Base-by-base conservation (phyloP, 2,888 invertebrate genomes). In the Thumatha senex region DNA sequence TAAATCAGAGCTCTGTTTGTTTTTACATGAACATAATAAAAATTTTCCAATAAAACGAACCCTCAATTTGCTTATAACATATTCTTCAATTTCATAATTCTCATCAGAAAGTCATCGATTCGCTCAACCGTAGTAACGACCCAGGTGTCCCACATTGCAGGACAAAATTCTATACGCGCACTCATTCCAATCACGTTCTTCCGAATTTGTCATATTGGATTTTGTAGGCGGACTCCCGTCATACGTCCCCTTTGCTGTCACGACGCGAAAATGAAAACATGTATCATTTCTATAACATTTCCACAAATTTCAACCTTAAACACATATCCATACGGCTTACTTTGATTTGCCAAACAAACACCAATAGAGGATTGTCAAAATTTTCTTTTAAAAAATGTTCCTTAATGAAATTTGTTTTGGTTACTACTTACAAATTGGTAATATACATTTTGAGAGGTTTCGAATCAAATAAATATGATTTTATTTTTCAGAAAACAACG, bases 131-230 rank as follows among this genome's bases (percentile, higher is more conserved):
- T 67, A 65, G 69, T 63, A 59, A 67, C 67, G 71, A 70, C 73
- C 53, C 81, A 81, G 81, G 81, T 81, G 81, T 62, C 64, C 57
- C 59, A 59, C 63, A 58, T 66, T 70, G 65, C 65, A 72, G 65
- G 64, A 77, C 76, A 87, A 84, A 89, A 85, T 84, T 58, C 48
- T 54, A 80, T 57, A 73, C 72, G 78, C 75, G 66, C 78, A 79
- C 76, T 84, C 82, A 91, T 90, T 90, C 90, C 84, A 86, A 88
- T 89, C 90, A 91, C 90, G 90, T 90, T 83, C 80, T 82, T 80
- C 83, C 85, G 86, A 91, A 91, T 90, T 91, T 91, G 90, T 90
- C 90, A 91, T 91, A 91, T 91, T 91, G 90, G 90, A 91, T 90
- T 90, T 89, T 83, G 81, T 76, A 82, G 74, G 83, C 78, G 76